A percentile compares a stretch with the other conserved stretches of the same genome.
phyloP scores from a whole-genome alignment of 2,113 vertebrate genomes.

The Cyanocitta stelleri region DNA sequence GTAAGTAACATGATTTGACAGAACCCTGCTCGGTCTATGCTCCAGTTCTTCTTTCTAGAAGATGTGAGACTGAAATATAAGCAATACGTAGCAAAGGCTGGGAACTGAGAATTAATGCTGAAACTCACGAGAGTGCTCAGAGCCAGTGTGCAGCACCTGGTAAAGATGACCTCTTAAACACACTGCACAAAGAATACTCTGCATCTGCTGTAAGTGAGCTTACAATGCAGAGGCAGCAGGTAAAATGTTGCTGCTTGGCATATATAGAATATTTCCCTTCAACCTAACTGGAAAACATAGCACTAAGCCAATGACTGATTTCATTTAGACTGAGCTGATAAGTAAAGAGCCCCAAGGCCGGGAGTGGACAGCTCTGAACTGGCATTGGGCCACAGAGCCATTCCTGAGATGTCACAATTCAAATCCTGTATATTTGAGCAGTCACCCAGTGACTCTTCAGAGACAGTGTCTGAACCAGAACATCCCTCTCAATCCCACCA shows the following conservation, averaged over 20 bases:
- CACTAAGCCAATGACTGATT: neutral
- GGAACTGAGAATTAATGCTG: neutral
- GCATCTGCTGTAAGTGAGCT: neutral
- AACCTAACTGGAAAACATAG: neutral
- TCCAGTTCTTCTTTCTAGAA: neutral
- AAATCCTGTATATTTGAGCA: neutral
- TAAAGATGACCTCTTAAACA: neutral
- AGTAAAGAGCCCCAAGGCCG: neutral
- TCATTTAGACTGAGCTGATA: neutral
- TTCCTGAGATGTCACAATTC: neutral
- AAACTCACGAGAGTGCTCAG: neutral
- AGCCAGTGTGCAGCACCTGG: neutral
- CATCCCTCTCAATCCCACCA: neutral
- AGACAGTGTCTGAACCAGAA: neutral
- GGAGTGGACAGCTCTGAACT: neutral
- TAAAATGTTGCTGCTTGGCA: neutral
- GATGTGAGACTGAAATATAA: neutral
- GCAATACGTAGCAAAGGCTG: neutral
- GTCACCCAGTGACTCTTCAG: neutral
- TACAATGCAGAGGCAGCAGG: neutral
- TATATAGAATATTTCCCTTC: neutral
- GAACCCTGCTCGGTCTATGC: neutral
- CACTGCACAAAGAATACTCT: neutral
- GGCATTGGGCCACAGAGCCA: neutral
- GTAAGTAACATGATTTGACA: constrained; percentile 63